Evolutionary conservation across 2,113 vertebrate genomes (phyloP).

Genomic region (Tachuris rubrigastra): DNA sequence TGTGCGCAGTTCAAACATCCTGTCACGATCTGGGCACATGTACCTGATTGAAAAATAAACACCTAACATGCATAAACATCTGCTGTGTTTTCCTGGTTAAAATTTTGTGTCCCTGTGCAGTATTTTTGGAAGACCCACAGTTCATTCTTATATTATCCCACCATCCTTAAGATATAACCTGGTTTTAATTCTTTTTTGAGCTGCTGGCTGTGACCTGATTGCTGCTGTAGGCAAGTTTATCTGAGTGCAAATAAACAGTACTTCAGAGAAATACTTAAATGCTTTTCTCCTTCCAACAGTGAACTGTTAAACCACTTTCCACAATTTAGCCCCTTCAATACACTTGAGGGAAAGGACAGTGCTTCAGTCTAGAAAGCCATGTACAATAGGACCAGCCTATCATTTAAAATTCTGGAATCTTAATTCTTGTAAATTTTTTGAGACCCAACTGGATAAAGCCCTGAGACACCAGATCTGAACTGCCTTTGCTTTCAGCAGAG

Average conservation of each 20-base stretch:
- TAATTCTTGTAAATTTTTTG: neutral
- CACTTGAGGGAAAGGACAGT: neutral
- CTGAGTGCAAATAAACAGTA: neutral
- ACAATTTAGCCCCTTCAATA: neutral
- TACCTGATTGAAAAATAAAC: conserved; percentile 63
- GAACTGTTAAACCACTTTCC: neutral
- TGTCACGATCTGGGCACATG: conserved; percentile 43
- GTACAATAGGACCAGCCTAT: neutral
- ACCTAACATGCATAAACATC: conserved; percentile 13
- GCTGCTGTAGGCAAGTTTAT: neutral
- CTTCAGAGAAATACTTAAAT: neutral
- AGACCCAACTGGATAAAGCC: neutral
- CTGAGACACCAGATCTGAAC: neutral
- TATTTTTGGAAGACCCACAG: neutral
- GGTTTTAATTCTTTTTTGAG: neutral
- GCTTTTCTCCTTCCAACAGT: neutral
- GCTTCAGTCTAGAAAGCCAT: neutral
- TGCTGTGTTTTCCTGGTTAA: conserved; percentile 29
- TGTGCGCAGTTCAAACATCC: conserved; percentile 65
- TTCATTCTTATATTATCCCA: neutral
- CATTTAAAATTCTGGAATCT: neutral
- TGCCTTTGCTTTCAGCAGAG: neutral
- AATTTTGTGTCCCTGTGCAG: neutral
- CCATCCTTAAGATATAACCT: neutral
- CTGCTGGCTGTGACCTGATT: neutral